Evolutionary conservation across 2,888 invertebrate species (phyloP), one percentile per base, ranked within the genome.

Genomic region (Blastobasis adustella): DNA sequence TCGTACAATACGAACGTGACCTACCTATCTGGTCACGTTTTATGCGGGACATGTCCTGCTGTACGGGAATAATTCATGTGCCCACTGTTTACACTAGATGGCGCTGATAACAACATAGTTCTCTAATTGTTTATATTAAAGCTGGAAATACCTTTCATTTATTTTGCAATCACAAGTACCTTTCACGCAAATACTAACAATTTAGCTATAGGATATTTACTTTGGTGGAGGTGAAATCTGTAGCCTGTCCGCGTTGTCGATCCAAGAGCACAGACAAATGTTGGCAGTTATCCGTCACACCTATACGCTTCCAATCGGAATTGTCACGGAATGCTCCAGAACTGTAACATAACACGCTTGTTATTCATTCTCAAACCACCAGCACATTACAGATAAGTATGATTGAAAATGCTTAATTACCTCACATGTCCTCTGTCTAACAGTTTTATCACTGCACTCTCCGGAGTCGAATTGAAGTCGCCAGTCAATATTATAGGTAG

Each of bases 401-500:
- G 23, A 23, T 23, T 23, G 23, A 23, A 23, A 23, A 23, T 2
- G 23, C 2, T 23, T 23, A 23, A 23, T 67, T 67, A 86, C 86
- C 76, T 77, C 62, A 95, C 85, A 46, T 72, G 66, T 10, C 96
- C 95, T 37, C 82, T 82, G 0, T 90, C 90, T 48, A 97, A 77
- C 46, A 96, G 90, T 51, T 90, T 79, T 65, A 94, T 92, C 0
- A 96, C 90, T 3, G 92, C 90, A 44, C 95, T 93, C 45, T 91
- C 77, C 0, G 97, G 96, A 52, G 91, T 86, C 3, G 95, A 92
- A 80, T 99, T 99, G 57, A 99, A 95, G 79, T 99, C 99, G 0
- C 99, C 99, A 5, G 96, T 94, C 55, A 99, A 61, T 54, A 99
- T 92, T 5, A 96, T 91, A 0, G 98, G 97, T 43, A 92, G 74